Conservation (phyloP, 2,797 vertebrate genomes). For the Sebastes jordani region DNA sequence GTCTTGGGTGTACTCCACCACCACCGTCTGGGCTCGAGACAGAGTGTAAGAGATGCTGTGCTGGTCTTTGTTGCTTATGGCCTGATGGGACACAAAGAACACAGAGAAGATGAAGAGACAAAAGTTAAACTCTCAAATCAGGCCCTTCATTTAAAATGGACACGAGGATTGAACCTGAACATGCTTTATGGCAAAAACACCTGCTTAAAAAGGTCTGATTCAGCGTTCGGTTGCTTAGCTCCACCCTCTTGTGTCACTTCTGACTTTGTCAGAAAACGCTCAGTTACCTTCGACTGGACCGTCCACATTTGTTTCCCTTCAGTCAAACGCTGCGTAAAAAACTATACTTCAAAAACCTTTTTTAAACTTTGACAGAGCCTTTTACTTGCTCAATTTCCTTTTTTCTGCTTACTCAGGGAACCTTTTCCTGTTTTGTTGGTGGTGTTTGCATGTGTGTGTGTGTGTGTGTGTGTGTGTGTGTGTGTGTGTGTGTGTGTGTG, state of each 20-base stretch:
- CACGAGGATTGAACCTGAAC: not conserved
- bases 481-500: not conserved
- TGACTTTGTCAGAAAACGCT: conserved; percentile 22
- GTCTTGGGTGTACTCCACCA: conserved; percentile 98
- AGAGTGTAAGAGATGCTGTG: conserved; percentile 99
- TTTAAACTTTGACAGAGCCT: not conserved
- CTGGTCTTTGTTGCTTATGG: conserved; percentile 99
- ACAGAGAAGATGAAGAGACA: not conserved
- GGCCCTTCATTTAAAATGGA: not conserved
- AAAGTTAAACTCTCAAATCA: not conserved
- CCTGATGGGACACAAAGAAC: conserved; percentile 76
- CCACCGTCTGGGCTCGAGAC: conserved; percentile 95
- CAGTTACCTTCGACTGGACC: conserved; percentile 16
- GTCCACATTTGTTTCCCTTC: conserved; percentile 39
- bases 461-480: no score
- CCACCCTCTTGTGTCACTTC: no score
- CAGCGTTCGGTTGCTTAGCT: no score
- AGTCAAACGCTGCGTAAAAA: conserved; percentile 35
- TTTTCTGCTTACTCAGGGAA: conserved; percentile 8
- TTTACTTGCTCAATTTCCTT: not conserved
- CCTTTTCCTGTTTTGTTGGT: not conserved
- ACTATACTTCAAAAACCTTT: conserved; percentile 2
- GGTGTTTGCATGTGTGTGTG: no score
- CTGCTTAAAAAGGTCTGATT: no score
- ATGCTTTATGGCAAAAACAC: not conserved